Evolutionary conservation across 1,140 invertebrate species (phyloP).

Genomic region (Leptopilina boulardi): DNA sequence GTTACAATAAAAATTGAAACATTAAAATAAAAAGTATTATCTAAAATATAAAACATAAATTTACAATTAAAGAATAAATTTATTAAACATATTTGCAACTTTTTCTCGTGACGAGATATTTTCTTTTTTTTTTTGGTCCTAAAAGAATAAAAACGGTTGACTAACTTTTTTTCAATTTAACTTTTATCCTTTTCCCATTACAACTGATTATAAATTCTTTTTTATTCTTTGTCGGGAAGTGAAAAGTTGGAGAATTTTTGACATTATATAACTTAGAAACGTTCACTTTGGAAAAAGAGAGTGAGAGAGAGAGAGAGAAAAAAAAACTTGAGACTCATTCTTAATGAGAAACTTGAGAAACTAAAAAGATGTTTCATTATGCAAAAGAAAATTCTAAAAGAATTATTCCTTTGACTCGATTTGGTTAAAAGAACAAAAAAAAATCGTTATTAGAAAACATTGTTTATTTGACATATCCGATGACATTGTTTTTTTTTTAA

Average conservation of each 20-base stretch:
- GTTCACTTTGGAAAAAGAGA: too few species aligned
- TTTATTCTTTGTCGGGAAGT: neutral
- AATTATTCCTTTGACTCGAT: neutral
- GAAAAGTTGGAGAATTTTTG: slow-evolving; percentile 4
- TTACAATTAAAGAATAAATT: too few species aligned
- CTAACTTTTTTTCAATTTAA: slow-evolving; percentile 13
- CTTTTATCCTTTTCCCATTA: slow-evolving; percentile 14
- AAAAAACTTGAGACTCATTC: slow-evolving; percentile 3
- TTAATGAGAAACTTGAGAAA: slow-evolving; percentile 6
- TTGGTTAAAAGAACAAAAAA: slow-evolving; percentile 2
- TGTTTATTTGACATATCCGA: slow-evolving; percentile 1
- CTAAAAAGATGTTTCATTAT: slow-evolving; percentile 4
- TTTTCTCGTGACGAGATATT: neutral
- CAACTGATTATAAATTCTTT: neutral
- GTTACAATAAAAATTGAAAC: too few species aligned
- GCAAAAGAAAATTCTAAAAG: neutral
- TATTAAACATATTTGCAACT: too few species aligned
- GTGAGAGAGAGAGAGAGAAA: too few species aligned
- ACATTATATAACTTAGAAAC: slow-evolving; percentile 14
- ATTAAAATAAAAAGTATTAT: too few species aligned
- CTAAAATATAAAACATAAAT: too few species aligned
- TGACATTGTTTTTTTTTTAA: neutral
- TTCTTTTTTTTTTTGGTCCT: neutral
- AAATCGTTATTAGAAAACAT: neutral
- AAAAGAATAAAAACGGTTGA: neutral